These are phyloP conservation scores for Dolomedes plantarius DNA, from an alignment of 2,888 invertebrate genomes.

Conservation along the genomic window DNA sequence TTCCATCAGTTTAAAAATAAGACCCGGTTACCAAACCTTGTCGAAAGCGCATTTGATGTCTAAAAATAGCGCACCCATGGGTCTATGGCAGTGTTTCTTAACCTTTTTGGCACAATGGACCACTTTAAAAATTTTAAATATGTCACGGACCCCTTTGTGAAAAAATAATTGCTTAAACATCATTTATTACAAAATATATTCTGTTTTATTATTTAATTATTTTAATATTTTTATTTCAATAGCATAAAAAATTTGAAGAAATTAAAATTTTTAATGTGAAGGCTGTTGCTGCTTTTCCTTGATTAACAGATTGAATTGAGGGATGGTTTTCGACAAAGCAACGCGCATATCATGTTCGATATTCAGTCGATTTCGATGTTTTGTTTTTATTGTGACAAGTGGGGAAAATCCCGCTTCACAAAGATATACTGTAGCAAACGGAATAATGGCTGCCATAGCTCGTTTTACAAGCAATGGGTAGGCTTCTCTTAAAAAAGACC, in stretches of 20 bases:
- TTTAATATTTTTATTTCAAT: conserved; percentile 52
- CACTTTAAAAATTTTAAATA: conserved; percentile 55
- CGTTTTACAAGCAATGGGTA: conserved; percentile 55
- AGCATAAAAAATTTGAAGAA: conserved; percentile 48
- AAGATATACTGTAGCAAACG: conserved; percentile 57
- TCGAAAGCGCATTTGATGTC: too few species aligned
- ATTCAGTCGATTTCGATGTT: conserved; percentile 56
- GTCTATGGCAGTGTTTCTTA: conserved; percentile 26
- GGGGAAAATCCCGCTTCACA: conserved; percentile 54
- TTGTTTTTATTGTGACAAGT: conserved; percentile 57
- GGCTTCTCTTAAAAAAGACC: conserved; percentile 62
- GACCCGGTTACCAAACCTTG: too few species aligned
- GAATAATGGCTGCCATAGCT: conserved; percentile 61
- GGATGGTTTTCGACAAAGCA: conserved; percentile 55
- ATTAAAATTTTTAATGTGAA: conserved; percentile 48
- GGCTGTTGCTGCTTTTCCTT: conserved; percentile 55
- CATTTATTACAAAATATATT: conserved; percentile 51
- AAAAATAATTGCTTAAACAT: conserved; percentile 54
- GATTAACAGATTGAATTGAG: conserved; percentile 49
- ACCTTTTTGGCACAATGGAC: conserved; percentile 55
- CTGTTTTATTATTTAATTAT: too few species aligned
- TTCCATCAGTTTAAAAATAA: too few species aligned
- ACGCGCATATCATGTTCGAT: conserved; percentile 45
- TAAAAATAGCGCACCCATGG: too few species aligned
- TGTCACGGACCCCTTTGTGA: conserved; percentile 49